Evolutionary conservation across 2,797 vertebrate genomes (phyloP), one percentile per base, ranked within the genome.

Genomic region (Danio jaintianensis): DNA sequence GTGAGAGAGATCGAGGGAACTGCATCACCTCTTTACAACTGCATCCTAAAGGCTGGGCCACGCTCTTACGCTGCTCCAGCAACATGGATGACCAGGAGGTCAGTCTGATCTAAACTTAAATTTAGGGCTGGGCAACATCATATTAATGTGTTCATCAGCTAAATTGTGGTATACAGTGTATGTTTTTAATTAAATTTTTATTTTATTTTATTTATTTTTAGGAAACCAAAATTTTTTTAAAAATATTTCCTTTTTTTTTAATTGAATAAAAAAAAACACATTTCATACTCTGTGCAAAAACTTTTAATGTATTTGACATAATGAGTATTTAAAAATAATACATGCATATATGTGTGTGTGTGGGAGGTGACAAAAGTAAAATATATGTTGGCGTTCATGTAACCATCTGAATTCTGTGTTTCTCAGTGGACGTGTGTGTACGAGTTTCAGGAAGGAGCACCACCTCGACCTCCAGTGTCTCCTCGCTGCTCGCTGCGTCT

Each of bases 71-170:
- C 16, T 99, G 98, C 92, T 98, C 97, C 83, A 98, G 97, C 92
- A 99, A 98, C 92, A 96, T 94, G 79, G 97, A 99, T 45, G 98
- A 99, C 89, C 97, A 98, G 87, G 98, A 99, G 97, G 98, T 99
- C 71, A 87, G 89, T 47, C 1, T n/a, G 20, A 10, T 9, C 12
- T 11, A 40, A 13, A 9, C 67, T 18, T 53, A 40, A 76, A 29
- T 50, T 20, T 29, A 29, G 29, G 29, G 1, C 29, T 29, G 29
- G 29, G 29, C 29, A 29, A 29, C 29, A 29, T 29, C 29, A 29
- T 29, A 29, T 29, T 29, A 29, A 29, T 29, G 29, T 29, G 29
- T 29, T 29, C 29, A 29, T 29, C 29, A 29, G 29, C 29, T 29
- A 29, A 29, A 29, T 3, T 1, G 29, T 29, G 29, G 29, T 29